These are phyloP conservation scores for Hypomecis punctinalis DNA, from an alignment of 2,888 invertebrate species.

Conservation along the genomic window DNA sequence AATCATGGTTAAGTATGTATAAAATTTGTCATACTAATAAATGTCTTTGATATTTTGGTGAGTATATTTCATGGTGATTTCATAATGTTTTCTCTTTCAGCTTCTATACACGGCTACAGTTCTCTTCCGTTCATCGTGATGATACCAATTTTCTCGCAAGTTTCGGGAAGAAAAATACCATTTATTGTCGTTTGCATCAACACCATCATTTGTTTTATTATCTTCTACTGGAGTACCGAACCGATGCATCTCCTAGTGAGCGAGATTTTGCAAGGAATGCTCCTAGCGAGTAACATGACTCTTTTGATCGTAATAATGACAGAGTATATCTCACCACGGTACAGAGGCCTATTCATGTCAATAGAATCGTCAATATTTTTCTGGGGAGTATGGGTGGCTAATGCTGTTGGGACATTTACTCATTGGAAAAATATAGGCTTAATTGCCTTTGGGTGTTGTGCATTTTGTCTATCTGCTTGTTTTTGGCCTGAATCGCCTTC, in stretches of 20 bases:
- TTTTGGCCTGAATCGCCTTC: conserved; percentile 62
- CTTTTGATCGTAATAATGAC: conserved; percentile 57
- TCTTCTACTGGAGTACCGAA: conserved; percentile 56
- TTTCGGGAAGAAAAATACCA: conserved; percentile 54
- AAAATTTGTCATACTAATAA: neutral
- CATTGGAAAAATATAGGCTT: conserved; percentile 60
- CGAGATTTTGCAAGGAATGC: conserved; percentile 55
- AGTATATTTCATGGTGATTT: too few species aligned
- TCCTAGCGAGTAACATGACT: conserved; percentile 56
- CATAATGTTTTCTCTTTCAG: conserved; percentile 45
- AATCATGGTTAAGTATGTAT: conserved; percentile 62
- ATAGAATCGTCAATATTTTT: conserved; percentile 60
- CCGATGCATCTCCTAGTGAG: conserved; percentile 54
- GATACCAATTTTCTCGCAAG: conserved; percentile 52
- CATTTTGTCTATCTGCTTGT: conserved; percentile 50
- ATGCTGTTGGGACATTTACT: conserved; percentile 59
- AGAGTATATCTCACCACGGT: conserved; percentile 59
- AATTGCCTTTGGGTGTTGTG: conserved; percentile 48
- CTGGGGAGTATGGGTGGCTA: conserved; percentile 65
- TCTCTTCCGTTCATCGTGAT: conserved; percentile 56
- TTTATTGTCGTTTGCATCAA: conserved; percentile 51
- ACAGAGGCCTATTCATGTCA: conserved; percentile 60
- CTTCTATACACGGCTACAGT: conserved; percentile 57
- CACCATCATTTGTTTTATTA: conserved; percentile 52
- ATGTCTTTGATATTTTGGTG: too few species aligned